A percentile compares a stretch with the other conserved stretches of the same genome.
Evolutionary conservation across 2,888 invertebrate genomes (phyloP).

Genomic region (Nematopogon swammerdamellus): DNA sequence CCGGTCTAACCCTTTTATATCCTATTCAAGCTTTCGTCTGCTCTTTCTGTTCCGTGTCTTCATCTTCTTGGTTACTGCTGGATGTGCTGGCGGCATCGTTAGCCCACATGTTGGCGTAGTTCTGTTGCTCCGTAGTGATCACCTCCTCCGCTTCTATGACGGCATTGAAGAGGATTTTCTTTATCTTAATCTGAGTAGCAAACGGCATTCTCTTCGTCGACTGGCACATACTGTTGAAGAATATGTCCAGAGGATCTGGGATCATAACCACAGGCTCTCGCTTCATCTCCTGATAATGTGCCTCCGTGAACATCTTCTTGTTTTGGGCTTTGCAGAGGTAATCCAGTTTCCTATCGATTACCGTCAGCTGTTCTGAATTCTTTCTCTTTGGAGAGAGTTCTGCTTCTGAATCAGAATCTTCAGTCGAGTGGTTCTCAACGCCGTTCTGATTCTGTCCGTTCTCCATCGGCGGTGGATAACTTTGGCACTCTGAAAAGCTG

Average conservation of each 20-base stretch:
- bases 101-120: slow-evolving; percentile 40
- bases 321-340: slow-evolving; percentile 25
- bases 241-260: slow-evolving; percentile 39
- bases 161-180: slow-evolving; percentile 34
- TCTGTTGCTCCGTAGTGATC: slow-evolving; percentile 38
- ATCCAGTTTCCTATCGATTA: slow-evolving; percentile 32
- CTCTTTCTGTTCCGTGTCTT: not conserved
- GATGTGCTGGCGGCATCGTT: slow-evolving; percentile 6
- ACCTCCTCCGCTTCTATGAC: slow-evolving; percentile 42
- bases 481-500: not conserved
- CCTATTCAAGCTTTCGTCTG: no score
- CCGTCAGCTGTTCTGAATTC: slow-evolving; percentile 21
- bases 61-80: not conserved
- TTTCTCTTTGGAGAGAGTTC: slow-evolving; percentile 22
- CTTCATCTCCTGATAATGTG: slow-evolving; percentile 13
- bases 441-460: slow-evolving; percentile 18
- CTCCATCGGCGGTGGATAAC: slow-evolving; percentile 8
- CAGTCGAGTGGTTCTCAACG: slow-evolving; percentile 18
- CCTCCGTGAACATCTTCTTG: slow-evolving; percentile 18
- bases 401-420: slow-evolving; percentile 19
- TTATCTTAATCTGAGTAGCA: slow-evolving; percentile 39
- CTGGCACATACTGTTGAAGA: slow-evolving; percentile 49
- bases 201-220: slow-evolving; percentile 40
- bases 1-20: no score
- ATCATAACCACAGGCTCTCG: slow-evolving; percentile 12